Base-by-base conservation (phyloP, 2,113 vertebrate species). In the Ammodytes dubius region DNA sequence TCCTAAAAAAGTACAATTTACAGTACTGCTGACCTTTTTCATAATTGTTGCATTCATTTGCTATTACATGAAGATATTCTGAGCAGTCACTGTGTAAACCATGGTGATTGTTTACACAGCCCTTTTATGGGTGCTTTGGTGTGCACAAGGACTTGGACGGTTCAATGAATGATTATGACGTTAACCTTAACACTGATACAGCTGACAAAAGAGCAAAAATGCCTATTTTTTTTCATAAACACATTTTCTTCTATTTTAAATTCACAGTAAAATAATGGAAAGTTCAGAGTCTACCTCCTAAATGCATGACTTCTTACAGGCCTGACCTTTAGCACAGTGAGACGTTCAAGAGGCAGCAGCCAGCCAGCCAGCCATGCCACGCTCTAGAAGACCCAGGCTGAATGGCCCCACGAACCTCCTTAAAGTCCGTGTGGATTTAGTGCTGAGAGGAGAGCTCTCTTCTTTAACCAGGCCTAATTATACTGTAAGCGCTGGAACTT, bases 381-480 rank as follows among this genome's bases (percentile, higher is more conserved):
- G 74, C 79, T 91, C 80, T 15, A 68, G 67, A 83, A 73, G 83
- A 77, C 70, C 83, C 77, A 27, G 27, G 8, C 79, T 87, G 89
- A 90, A 87, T 86, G 83, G 83, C 49, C 89, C 27, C 27, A n/a
- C n/a, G 50, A 78, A 78, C 73, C 83, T 82, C 60, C 79, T 85
- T 63, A 53, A 64, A 50, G 81, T 64, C 78, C 37, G 13, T 70
- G 79, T 63, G 82, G 91, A 89, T 83, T 87, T 87, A 84, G 63
- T 70, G 35, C 37, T 59, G 82, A 87, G 83, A 66, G 74, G 17
- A 27, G 61, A 86, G 84, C 69, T 63, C 82, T 89, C 89, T 82
- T 78, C 83, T 85, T 79, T 77, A 88, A 89, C 81, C 89, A 27
- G 27, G 58, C 79, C 85, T 93, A 93, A 91, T 93, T 92, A 92